Evolutionary conservation across 2,888 invertebrate species (phyloP).

Genomic region (Eurytoma californica): DNA sequence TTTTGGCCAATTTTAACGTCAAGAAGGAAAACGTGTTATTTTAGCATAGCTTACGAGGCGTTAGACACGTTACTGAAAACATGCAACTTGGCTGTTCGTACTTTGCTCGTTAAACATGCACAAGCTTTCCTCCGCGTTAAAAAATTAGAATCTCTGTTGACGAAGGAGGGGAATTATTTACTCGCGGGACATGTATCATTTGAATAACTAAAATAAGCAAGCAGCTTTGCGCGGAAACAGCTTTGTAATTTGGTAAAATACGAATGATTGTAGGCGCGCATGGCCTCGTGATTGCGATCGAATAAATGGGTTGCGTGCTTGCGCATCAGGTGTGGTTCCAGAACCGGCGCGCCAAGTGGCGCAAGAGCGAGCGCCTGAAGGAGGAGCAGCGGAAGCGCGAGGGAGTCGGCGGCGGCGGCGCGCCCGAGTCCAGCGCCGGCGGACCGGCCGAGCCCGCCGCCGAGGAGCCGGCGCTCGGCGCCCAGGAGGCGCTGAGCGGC

Average conservation of each 20-base stretch:
- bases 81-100: constrained; percentile 66
- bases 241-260: too few species aligned
- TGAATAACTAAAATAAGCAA: too few species aligned
- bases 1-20: too few species aligned
- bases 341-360: constrained; percentile 93
- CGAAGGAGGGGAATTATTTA: too few species aligned
- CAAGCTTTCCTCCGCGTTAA: constrained; percentile 58
- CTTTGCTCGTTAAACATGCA: constrained; percentile 74
- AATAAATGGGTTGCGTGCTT: too few species aligned
- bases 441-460: not conserved
- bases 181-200: too few species aligned
- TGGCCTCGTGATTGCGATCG: too few species aligned
- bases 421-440: constrained; percentile 60
- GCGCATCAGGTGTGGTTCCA: constrained; percentile 91
- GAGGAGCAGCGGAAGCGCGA: constrained; percentile 92
- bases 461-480: constrained; percentile 57
- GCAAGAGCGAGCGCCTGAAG: constrained; percentile 93
- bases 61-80: constrained; percentile 72
- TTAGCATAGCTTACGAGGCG: constrained; percentile 74
- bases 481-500: constrained; percentile 62
- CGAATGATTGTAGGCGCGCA: too few species aligned
- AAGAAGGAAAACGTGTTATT: constrained; percentile 64
- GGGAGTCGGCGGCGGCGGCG: constrained; percentile 74
- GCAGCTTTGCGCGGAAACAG: too few species aligned
- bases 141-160: constrained; percentile 1